Evolutionary conservation across 2,113 vertebrate genomes (phyloP).

Genomic region (Notarius quadriscutis): DNA sequence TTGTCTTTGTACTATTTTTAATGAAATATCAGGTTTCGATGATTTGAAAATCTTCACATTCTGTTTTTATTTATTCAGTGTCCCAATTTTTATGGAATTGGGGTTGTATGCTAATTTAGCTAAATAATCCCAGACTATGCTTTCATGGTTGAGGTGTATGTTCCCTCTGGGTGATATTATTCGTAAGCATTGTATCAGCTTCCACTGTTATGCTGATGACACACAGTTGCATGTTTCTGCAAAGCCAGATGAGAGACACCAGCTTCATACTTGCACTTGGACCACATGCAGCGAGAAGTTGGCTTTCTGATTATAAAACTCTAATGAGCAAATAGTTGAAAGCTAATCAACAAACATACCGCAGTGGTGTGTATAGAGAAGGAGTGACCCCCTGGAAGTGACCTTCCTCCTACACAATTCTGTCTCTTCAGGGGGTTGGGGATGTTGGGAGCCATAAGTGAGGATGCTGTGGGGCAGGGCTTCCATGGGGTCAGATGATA

Average conservation of each 20-base stretch:
- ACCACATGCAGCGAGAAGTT: too few relatives aligned
- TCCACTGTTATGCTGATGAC: not conserved
- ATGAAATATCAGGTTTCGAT: too few relatives aligned
- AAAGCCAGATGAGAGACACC: too few relatives aligned
- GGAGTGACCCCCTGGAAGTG: not conserved
- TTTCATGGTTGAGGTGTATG: not conserved
- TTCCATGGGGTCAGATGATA: not conserved
- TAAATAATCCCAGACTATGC: not conserved
- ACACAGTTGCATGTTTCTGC: too few relatives aligned
- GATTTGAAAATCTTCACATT: too few relatives aligned
- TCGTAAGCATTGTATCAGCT: not conserved
- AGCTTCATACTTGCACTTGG: too few relatives aligned
- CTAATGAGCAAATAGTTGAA: not conserved
- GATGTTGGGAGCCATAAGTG: not conserved
- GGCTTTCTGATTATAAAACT: not conserved
- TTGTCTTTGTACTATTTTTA: too few relatives aligned
- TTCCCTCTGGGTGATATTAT: not conserved
- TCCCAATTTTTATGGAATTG: too few relatives aligned
- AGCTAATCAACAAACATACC: not conserved
- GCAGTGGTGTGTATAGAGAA: not conserved
- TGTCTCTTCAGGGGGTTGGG: too few relatives aligned
- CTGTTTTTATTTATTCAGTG: too few relatives aligned
- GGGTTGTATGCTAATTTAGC: not conserved
- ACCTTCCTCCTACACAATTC: not conserved
- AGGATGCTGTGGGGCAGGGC: not conserved